These are phyloP conservation scores for Anorthoa munda DNA, from an alignment of 2,888 invertebrate genomes.

Conservation along the genomic window DNA sequence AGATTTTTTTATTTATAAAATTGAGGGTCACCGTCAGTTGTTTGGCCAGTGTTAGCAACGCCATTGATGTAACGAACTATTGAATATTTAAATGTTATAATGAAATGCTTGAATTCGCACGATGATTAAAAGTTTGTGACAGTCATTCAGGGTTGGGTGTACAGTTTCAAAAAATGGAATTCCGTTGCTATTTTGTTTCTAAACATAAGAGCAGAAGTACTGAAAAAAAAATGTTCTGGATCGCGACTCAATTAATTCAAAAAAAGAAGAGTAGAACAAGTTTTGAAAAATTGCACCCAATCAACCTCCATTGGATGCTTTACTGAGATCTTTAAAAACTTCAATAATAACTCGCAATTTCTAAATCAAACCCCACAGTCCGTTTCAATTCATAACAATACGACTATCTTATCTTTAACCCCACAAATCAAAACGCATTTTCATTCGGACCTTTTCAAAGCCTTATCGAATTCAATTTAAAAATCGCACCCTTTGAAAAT, in stretches of 20 bases:
- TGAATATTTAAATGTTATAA: conserved; percentile 79
- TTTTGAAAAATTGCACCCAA: conserved; percentile 7
- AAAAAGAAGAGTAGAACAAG: background rate
- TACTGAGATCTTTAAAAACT: conserved; percentile 9
- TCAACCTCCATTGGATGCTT: conserved; percentile 12
- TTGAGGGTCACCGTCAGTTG: conserved; percentile 74
- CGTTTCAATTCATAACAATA: conserved; percentile 70
- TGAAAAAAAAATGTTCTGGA: too few species aligned
- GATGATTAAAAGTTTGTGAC: conserved; percentile 73
- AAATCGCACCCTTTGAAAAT: conserved; percentile 80
- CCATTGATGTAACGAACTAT: conserved; percentile 81
- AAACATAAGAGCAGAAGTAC: background rate
- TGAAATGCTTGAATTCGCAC: conserved; percentile 81
- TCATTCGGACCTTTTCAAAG: conserved; percentile 72
- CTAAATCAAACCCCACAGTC: conserved; percentile 43
- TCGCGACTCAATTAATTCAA: too few species aligned
- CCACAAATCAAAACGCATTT: conserved; percentile 80
- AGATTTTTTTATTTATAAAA: conserved; percentile 81
- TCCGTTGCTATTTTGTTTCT: conserved; percentile 16
- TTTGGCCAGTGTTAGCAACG: conserved; percentile 82
- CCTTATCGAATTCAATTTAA: conserved; percentile 82
- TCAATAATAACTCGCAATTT: conserved; percentile 26
- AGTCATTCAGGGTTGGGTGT: conserved; percentile 38
- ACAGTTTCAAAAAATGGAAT: conserved; percentile 32
- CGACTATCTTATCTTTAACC: conserved; percentile 76